These are phyloP conservation scores for Agrilus mali DNA, from an alignment of 2,888 invertebrate genomes.

Conservation along the genomic window DNA sequence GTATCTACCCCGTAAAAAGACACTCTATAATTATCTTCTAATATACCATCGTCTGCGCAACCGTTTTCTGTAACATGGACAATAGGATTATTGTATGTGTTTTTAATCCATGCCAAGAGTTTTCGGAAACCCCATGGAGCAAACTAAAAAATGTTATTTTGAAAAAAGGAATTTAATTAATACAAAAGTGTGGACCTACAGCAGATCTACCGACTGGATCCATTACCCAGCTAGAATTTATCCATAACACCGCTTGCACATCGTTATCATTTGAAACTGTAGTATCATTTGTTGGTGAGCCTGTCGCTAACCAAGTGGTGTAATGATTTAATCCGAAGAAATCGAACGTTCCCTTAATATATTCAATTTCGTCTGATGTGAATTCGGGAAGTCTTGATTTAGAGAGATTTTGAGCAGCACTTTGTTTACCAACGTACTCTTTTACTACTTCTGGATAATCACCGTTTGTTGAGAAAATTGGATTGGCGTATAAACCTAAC, in stretches of 20 bases:
- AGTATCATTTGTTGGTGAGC: slow-evolving; percentile 10
- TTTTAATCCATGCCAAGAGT: slow-evolving; percentile 47
- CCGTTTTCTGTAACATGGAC: slow-evolving; percentile 52
- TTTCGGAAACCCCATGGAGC: slow-evolving; percentile 54
- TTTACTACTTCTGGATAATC: slow-evolving; percentile 16
- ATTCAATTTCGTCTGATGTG: slow-evolving; percentile 43
- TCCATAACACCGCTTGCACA: not conserved
- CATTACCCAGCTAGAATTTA: slow-evolving; percentile 9
- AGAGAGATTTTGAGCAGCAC: slow-evolving; percentile 11
- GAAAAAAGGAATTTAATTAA: not conserved
- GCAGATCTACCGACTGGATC: not conserved
- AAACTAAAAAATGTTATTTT: slow-evolving; percentile 22
- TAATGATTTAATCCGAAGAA: slow-evolving; percentile 68
- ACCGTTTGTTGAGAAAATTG: slow-evolving; percentile 34
- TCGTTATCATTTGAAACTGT: slow-evolving; percentile 6
- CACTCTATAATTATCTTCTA: slow-evolving; percentile 1
- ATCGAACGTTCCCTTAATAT: slow-evolving; percentile 50
- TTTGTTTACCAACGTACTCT: slow-evolving; percentile 10
- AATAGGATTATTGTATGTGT: slow-evolving; percentile 43
- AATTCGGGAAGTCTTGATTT: slow-evolving; percentile 40
- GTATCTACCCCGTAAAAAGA: slow-evolving; percentile 1
- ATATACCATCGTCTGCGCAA: slow-evolving; percentile 30
- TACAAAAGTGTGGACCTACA: not conserved
- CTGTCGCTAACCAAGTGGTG: slow-evolving; percentile 46
- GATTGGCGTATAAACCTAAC: slow-evolving; percentile 13